Conservation (phyloP, 2,797 vertebrate species). For the Poecilia gillii region DNA sequence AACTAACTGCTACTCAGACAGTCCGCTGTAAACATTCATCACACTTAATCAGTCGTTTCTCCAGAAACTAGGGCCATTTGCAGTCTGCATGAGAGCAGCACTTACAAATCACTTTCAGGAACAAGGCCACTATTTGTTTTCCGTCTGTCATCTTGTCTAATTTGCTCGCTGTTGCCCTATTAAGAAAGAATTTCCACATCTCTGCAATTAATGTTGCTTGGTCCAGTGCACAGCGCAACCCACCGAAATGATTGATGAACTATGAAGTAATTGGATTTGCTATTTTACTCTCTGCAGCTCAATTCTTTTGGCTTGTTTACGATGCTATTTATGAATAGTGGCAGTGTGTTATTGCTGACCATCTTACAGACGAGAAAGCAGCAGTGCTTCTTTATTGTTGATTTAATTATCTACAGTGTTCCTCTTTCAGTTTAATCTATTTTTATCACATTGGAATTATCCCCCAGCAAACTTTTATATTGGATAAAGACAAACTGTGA, state of each 20-base stretch:
- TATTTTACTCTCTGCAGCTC: neutral
- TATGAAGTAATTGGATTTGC: constrained; percentile 28
- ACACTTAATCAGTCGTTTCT: constrained; percentile 32
- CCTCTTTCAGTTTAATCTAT: neutral
- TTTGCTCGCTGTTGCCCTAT: constrained; percentile 15
- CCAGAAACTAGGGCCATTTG: constrained; percentile 15
- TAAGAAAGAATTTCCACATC: constrained; percentile 27
- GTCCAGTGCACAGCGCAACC: constrained; percentile 10
- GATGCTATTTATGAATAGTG: constrained; percentile 21
- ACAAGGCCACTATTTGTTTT: constrained; percentile 21
- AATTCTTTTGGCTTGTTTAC: constrained; percentile 21
- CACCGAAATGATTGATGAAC: constrained; percentile 11
- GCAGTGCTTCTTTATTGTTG: constrained; percentile 17
- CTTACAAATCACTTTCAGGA: constrained; percentile 31
- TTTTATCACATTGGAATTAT: neutral
- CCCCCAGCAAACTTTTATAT: neutral
- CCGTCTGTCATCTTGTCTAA: constrained; percentile 34
- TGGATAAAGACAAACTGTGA: too few species aligned
- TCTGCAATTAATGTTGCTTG: constrained; percentile 17
- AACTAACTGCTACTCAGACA: constrained; percentile 12
- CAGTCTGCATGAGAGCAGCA: constrained; percentile 14
- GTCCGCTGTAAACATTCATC: constrained; percentile 24
- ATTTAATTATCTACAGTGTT: constrained; percentile 32
- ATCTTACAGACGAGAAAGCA: constrained; percentile 18
- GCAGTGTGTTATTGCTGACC: constrained; percentile 5